These are phyloP conservation scores for Etia nguti DNA, from an alignment of 2,113 vertebrate genomes.

Conservation along the genomic window DNA sequence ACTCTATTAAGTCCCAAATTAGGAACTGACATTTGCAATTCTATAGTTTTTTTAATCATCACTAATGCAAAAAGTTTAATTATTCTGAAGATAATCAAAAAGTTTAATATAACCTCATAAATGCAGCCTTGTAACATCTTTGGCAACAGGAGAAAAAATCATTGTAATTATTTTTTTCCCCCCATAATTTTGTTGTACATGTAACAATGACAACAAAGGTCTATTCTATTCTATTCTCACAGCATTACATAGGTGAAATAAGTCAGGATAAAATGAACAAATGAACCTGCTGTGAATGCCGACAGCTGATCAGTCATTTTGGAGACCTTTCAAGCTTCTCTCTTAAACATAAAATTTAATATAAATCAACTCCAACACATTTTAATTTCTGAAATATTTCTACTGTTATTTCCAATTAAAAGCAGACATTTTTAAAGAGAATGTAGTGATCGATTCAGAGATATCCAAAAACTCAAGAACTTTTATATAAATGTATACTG, in stretches of 20 bases:
- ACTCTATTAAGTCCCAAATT: neutral
- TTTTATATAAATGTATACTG: neutral
- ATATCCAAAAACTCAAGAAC: neutral
- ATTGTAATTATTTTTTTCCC: accelerated
- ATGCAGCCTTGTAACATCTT: neutral
- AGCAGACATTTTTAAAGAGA: neutral
- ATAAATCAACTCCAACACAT: neutral
- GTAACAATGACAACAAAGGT: neutral
- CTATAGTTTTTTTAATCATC: neutral
- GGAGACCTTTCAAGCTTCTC: neutral
- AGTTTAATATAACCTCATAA: neutral
- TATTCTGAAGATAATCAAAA: neutral
- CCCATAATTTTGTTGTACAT: neutral
- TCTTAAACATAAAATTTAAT: neutral
- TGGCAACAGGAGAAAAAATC: neutral
- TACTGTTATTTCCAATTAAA: neutral
- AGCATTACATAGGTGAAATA: neutral
- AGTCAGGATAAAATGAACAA: neutral
- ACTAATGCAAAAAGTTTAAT: neutral
- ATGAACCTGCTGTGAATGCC: neutral
- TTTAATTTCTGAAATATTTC: neutral
- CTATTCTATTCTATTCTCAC: neutral
- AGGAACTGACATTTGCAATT: neutral
- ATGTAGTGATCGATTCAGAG: neutral
- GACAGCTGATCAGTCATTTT: neutral